Evolutionary conservation across 2,113 vertebrate genomes (phyloP).

Genomic region (Ancistrus triradiatus): DNA sequence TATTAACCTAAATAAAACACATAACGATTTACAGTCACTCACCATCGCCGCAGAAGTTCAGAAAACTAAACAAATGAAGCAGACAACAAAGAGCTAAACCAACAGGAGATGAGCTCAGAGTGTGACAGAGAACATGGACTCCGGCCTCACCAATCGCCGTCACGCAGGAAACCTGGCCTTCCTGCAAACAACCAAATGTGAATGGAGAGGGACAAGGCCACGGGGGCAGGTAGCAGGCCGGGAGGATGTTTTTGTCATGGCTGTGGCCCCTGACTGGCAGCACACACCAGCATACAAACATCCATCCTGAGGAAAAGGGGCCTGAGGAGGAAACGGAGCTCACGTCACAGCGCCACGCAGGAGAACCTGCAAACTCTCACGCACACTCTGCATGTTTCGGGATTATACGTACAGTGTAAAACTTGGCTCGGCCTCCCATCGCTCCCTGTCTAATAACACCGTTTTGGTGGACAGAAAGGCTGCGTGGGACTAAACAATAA

Average conservation of each 20-base stretch:
- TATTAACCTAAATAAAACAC: no score
- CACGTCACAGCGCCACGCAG: slow-evolving; percentile 53
- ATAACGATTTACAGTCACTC: no score
- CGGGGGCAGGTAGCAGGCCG: slow-evolving; percentile 43
- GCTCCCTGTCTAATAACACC: neutral
- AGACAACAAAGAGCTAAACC: slow-evolving; percentile 5
- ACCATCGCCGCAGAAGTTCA: no score
- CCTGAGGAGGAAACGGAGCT: slow-evolving; percentile 49
- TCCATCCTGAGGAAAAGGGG: slow-evolving; percentile 72
- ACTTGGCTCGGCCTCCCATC: no score
- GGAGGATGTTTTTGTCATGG: slow-evolving; percentile 74
- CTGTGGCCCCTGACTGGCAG: slow-evolving; percentile 50
- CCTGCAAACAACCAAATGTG: slow-evolving; percentile 55
- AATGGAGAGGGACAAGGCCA: slow-evolving; percentile 59
- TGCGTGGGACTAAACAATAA: slow-evolving; percentile 50
- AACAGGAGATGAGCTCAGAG: neutral
- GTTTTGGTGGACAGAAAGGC: slow-evolving; percentile 27
- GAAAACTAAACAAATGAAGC: no score
- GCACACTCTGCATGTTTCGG: slow-evolving; percentile 4
- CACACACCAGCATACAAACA: slow-evolving; percentile 46
- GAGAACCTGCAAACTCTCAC: slow-evolving; percentile 20
- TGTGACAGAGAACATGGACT: slow-evolving; percentile 33
- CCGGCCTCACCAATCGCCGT: slow-evolving; percentile 54
- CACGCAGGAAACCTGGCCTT: slow-evolving; percentile 59
- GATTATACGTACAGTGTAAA: neutral